phyloP scores from a whole-genome alignment of 2,113 vertebrate genomes.

The Corythaeola cristata region DNA sequence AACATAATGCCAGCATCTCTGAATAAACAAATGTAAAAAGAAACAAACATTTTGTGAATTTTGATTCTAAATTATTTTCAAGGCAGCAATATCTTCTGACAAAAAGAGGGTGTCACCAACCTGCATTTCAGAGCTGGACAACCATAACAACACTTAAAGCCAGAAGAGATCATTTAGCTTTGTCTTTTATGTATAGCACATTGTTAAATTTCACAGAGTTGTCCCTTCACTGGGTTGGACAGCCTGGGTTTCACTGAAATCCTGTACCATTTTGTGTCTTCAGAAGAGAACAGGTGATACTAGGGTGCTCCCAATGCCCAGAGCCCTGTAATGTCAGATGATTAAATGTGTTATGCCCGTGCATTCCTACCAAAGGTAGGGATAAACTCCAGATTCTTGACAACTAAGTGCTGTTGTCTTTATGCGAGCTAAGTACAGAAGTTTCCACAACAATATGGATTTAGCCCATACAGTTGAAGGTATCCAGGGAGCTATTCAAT shows the following conservation, averaged over 20 bases:
- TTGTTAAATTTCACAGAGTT: neutral
- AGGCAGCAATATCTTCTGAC: neutral
- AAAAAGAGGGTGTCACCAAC: neutral
- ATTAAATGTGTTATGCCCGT: accelerated
- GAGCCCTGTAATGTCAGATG: neutral
- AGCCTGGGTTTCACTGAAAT: neutral
- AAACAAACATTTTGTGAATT: neutral
- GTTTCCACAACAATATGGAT: neutral
- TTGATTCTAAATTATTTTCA: neutral
- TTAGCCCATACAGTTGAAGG: neutral
- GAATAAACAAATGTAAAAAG: neutral
- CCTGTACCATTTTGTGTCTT: neutral
- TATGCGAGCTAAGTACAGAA: neutral
- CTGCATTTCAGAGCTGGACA: neutral
- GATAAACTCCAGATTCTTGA: neutral
- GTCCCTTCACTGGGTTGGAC: neutral
- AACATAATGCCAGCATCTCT: neutral
- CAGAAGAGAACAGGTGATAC: neutral
- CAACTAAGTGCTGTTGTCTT: neutral
- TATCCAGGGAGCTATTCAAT: neutral
- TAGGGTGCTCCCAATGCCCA: neutral
- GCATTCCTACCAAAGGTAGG: neutral
- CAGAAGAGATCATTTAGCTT: neutral
- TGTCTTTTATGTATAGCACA: neutral
- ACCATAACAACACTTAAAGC: neutral